Evolutionary conservation across 2,797 vertebrate genomes (phyloP).

Genomic region (Leptoclinus maculatus): DNA sequence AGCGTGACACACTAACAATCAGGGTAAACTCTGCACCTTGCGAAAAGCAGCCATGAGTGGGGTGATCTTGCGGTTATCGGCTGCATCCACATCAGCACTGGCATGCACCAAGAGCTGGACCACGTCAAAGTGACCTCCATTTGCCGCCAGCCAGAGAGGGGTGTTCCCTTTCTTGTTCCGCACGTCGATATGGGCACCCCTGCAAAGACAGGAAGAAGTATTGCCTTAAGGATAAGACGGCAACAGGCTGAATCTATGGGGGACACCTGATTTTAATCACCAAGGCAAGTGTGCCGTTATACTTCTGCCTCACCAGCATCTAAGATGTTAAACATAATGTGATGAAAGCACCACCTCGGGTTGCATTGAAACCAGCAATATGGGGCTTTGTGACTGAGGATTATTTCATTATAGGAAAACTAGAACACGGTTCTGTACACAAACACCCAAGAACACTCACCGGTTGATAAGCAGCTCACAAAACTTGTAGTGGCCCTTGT

Average conservation of each 20-base stretch:
- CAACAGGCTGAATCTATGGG: neutral
- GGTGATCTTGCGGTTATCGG: conserved; percentile 99
- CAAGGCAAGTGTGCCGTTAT: neutral
- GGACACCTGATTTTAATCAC: neutral
- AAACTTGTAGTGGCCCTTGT: conserved; percentile 99
- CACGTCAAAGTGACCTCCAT: conserved; percentile 97
- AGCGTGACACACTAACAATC: neutral
- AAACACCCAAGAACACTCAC: conserved; percentile 64
- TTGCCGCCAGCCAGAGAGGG: conserved; percentile 96
- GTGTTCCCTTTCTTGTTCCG: conserved; percentile 99
- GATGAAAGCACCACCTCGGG: neutral
- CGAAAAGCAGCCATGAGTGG: conserved; percentile 99
- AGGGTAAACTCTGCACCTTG: conserved; percentile 83
- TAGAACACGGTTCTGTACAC: neutral
- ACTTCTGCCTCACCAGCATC: neutral
- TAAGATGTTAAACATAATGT: too few species aligned
- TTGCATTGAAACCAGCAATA: neutral
- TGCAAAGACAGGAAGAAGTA: conserved; percentile 65
- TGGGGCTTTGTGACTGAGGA: neutral
- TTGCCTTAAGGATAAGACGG: neutral
- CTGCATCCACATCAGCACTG: conserved; percentile 96
- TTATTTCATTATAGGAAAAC: neutral
- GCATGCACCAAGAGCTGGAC: conserved; percentile 97
- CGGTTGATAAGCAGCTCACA: conserved; percentile 98
- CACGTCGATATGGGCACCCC: conserved; percentile 97